These are phyloP conservation scores for Caerostris extrusa DNA, from an alignment of 1,140 invertebrate genomes.

Conservation along the genomic window DNA sequence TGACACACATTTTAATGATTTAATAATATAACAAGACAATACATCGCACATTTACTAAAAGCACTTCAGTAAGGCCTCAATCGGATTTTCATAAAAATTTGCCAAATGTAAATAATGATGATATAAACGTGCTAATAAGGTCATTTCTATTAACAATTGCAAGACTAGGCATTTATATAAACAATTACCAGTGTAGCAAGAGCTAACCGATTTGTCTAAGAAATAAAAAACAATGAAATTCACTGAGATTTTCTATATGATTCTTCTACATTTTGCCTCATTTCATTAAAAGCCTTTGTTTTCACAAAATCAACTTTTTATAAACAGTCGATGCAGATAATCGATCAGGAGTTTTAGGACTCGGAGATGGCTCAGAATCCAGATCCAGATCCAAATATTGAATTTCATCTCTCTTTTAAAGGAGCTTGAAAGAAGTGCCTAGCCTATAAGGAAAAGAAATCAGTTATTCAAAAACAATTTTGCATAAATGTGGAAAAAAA, in stretches of 20 bases:
- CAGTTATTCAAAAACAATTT: too few species aligned
- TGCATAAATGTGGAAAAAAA: too few species aligned
- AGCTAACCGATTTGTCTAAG: background rate
- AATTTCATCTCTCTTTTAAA: constrained; percentile 81
- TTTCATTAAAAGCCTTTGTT: constrained; percentile 93
- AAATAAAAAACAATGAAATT: constrained; percentile 29
- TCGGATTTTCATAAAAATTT: background rate
- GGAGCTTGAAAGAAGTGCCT: constrained; percentile 41
- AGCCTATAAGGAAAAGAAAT: constrained; percentile 12
- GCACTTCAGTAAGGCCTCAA: background rate
- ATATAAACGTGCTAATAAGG: background rate
- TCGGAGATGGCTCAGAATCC: constrained; percentile 81
- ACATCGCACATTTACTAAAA: background rate
- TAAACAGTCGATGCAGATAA: constrained; percentile 86
- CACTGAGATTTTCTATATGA: constrained; percentile 79
- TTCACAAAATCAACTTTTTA: constrained; percentile 94
- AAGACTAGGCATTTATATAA: constrained; percentile 39
- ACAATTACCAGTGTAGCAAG: background rate
- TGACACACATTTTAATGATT: too few species aligned
- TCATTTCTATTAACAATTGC: constrained; percentile 13
- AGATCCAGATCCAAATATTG: constrained; percentile 90
- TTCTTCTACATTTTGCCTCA: constrained; percentile 89
- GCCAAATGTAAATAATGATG: constrained; percentile 9
- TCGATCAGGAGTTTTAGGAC: constrained; percentile 79
- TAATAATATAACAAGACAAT: too few species aligned